A percentile compares a stretch with the other conserved stretches of the same genome.
Evolutionary conservation across 2,797 vertebrate species (phyloP).

Genomic region (Melanotaenia boesemani): DNA sequence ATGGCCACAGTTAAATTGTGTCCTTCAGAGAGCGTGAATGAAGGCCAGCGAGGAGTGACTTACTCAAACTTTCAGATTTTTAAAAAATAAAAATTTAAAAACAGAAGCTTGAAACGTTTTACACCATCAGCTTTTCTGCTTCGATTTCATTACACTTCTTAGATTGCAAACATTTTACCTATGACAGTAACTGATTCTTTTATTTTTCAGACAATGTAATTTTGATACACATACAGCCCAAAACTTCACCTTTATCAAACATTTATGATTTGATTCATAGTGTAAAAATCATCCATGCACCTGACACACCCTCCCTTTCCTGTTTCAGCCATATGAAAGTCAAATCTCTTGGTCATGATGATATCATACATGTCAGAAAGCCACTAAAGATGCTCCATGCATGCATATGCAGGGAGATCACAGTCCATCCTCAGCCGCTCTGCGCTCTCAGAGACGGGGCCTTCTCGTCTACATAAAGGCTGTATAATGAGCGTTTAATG

Average conservation of each 20-base stretch:
- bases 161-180: too few relatives aligned
- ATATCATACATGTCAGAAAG: constrained; percentile 74
- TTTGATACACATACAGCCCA: neutral
- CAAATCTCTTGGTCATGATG: constrained; percentile 73
- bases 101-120: neutral
- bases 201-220: too few relatives aligned
- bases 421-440: constrained; percentile 62
- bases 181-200: too few relatives aligned
- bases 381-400: constrained; percentile 75
- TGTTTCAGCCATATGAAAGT: constrained; percentile 70
- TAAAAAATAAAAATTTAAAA: constrained; percentile 7
- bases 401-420: constrained; percentile 82
- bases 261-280: constrained; percentile 34
- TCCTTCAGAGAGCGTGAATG: constrained; percentile 21
- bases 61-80: constrained; percentile 10
- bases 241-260: constrained; percentile 53
- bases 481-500: constrained; percentile 86
- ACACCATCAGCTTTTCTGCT: neutral
- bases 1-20: constrained; percentile 51
- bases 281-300: constrained; percentile 48
- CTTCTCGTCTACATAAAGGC: constrained; percentile 70
- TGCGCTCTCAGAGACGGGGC: constrained; percentile 57
- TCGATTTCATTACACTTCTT: too few relatives aligned
- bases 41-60: neutral
- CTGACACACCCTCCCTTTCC: constrained; percentile 61